phyloP scores from a whole-genome alignment of 2,113 vertebrate species.

The Oxyruncus cristatus region DNA sequence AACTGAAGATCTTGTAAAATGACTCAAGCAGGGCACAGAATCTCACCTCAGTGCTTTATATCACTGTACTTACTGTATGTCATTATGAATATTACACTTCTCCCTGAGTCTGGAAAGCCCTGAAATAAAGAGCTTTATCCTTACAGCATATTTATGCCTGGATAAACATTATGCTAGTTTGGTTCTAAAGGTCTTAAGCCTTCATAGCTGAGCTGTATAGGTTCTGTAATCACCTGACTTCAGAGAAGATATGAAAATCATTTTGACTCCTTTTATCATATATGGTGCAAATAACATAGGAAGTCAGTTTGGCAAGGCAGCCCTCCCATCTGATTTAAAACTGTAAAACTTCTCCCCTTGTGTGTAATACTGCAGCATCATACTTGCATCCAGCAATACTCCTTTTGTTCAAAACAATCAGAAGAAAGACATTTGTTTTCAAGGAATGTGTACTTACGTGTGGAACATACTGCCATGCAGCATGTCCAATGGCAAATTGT shows the following conservation, averaged over 20 bases:
- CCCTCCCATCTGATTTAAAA: not conserved
- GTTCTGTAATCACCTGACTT: not conserved
- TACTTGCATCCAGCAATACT: not conserved
- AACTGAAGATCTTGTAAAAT: not conserved
- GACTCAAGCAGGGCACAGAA: not conserved
- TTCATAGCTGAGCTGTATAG: not conserved
- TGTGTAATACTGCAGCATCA: not conserved
- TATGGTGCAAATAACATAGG: rapidly evolving
- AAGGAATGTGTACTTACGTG: not conserved
- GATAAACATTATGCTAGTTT: not conserved
- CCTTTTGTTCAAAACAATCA: not conserved
- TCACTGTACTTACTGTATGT: not conserved
- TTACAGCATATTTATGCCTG: not conserved
- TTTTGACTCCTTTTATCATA: not conserved
- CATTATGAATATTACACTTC: not conserved
- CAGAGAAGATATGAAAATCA: not conserved
- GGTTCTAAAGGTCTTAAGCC: not conserved
- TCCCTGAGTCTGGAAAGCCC: not conserved
- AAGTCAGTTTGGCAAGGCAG: not conserved
- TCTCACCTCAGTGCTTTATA: not conserved
- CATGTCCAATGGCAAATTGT: not conserved
- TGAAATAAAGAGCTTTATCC: not conserved
- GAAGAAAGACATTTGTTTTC: not conserved
- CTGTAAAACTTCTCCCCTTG: not conserved
- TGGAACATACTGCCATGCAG: not conserved